phyloP scores from a whole-genome alignment of 2,888 invertebrate genomes.

The Phanerotoma sp. region DNA sequence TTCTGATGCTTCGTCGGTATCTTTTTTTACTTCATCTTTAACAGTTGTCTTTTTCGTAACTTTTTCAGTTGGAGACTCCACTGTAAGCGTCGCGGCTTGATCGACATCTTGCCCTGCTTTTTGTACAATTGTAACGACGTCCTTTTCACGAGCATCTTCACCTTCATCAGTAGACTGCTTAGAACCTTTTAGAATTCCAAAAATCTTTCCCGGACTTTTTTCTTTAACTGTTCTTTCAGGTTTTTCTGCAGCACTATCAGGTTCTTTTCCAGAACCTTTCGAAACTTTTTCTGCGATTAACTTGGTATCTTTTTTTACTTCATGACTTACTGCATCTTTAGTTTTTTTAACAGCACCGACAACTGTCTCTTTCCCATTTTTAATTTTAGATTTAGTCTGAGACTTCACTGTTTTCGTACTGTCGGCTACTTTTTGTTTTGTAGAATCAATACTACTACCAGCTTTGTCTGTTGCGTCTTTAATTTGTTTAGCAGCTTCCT shows the following conservation, averaged over 20 bases:
- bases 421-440: conserved; percentile 49
- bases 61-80: conserved; percentile 17
- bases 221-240: conserved; percentile 34
- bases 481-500: too few relatives aligned
- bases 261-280: too few relatives aligned
- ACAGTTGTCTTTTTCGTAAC: conserved; percentile 16
- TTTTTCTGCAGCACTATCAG: too few relatives aligned
- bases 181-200: conserved; percentile 39
- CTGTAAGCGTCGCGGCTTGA: conserved; percentile 7
- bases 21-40: conserved; percentile 26
- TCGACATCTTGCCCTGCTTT: conserved; percentile 24
- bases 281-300: conserved; percentile 24
- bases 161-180: conserved; percentile 37
- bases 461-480: conserved; percentile 40
- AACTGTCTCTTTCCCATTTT: conserved; percentile 32
- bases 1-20: too few relatives aligned
- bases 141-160: conserved; percentile 28
- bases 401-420: conserved; percentile 60
- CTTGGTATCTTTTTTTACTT: too few relatives aligned
- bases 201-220: conserved; percentile 36
- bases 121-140: too few relatives aligned
- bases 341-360: conserved; percentile 23
- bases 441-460: conserved; percentile 6
- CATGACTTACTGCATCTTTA: conserved; percentile 17
- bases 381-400: conserved; percentile 44